A percentile compares a stretch with the other conserved stretches of the same genome.
Evolutionary conservation across 2,888 invertebrate species (phyloP).

Genomic region (Shargacucullia verbasci): DNA sequence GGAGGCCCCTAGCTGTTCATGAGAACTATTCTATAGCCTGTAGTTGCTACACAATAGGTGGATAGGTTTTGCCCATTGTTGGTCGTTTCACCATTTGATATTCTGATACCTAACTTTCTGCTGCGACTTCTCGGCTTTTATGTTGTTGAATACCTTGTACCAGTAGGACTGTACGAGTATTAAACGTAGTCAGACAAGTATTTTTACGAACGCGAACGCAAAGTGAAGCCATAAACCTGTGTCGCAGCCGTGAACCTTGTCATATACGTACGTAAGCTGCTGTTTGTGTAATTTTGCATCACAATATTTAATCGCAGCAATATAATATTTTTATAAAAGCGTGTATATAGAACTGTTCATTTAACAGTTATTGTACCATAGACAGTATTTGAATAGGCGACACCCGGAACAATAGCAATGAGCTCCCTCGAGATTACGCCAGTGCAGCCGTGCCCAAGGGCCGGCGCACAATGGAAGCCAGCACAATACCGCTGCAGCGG

Average conservation of each 20-base stretch:
- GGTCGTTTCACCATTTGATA: conserved; percentile 70
- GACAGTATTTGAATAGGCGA: conserved; percentile 61
- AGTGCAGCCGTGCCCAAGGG: conserved; percentile 60
- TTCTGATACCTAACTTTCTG: conserved; percentile 61
- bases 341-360: conserved; percentile 17
- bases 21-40: conserved; percentile 75
- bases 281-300: conserved; percentile 39
- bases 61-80: conserved; percentile 75
- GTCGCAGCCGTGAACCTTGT: conserved; percentile 62
- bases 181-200: conserved; percentile 54
- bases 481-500: conserved; percentile 68
- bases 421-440: conserved; percentile 72
- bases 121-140: conserved; percentile 51
- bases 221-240: conserved; percentile 67
- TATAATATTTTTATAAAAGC: conserved; percentile 1
- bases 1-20: conserved; percentile 61
- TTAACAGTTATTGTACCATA: conserved; percentile 47
- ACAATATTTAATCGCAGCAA: conserved; percentile 16
- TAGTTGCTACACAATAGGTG: conserved; percentile 69
- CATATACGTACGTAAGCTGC: conserved; percentile 50
- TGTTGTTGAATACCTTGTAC: conserved; percentile 57
- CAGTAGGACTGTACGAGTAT: conserved; percentile 48
- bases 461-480: conserved; percentile 69
- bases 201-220: conserved; percentile 62
- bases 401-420: conserved; percentile 70